A percentile compares a stretch with the other conserved stretches of the same genome.
phyloP scores from a whole-genome alignment of 1,140 invertebrate species.

The Brachionus plicatilis region DNA sequence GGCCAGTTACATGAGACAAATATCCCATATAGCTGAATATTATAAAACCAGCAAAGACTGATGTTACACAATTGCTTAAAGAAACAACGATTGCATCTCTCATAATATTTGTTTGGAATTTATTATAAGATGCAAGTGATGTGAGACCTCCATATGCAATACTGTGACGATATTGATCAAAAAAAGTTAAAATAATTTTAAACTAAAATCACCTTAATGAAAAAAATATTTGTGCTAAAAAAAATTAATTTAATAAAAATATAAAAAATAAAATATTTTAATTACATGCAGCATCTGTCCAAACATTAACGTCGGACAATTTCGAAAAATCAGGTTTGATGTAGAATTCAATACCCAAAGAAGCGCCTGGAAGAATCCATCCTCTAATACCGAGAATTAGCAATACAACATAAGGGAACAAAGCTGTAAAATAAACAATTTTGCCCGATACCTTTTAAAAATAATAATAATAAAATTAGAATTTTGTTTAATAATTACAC shows the following conservation, averaged over 20 bases:
- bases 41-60: conserved; percentile 65
- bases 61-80: conserved; percentile 23
- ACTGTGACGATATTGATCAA: not conserved
- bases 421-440: conserved; percentile 37
- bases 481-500: not conserved
- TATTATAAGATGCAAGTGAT: conserved; percentile 33
- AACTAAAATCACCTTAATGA: not conserved
- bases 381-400: conserved; percentile 37
- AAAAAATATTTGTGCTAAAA: conserved; percentile 40
- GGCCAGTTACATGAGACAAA: conserved; percentile 51
- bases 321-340: conserved; percentile 38
- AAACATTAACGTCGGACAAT: conserved; percentile 16
- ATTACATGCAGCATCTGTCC: conserved; percentile 39
- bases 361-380: conserved; percentile 34
- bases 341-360: conserved; percentile 22
- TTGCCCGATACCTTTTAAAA: conserved; percentile 23
- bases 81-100: conserved; percentile 37
- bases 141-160: conserved; percentile 37
- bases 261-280: not conserved
- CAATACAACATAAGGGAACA: conserved; percentile 38
- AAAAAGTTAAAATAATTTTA: not conserved
- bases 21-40: conserved; percentile 91
- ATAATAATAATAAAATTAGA: not conserved
- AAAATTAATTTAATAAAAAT: not conserved
- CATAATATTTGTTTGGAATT: conserved; percentile 30